phyloP scores from a whole-genome alignment of 2,888 invertebrate genomes.

The Lepidocyrtinus sp. region DNA sequence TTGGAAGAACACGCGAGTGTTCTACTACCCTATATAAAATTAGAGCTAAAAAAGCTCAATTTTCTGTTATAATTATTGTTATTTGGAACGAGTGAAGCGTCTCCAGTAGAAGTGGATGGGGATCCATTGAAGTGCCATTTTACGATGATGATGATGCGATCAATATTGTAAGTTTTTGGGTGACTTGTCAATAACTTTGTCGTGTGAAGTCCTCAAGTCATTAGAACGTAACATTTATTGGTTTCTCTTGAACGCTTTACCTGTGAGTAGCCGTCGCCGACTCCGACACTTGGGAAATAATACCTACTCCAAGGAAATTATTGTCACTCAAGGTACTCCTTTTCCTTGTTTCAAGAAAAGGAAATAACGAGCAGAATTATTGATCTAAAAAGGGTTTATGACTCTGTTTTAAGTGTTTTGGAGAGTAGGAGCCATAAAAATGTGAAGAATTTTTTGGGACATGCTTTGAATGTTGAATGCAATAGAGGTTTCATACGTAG shows the following conservation, averaged over 20 bases:
- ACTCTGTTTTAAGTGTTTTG: slow-evolving; percentile 13
- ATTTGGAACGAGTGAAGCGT: neutral
- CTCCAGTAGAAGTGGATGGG: neutral
- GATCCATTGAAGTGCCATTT: neutral
- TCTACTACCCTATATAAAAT: neutral
- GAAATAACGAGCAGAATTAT: neutral
- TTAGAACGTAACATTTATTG: slow-evolving; percentile 54
- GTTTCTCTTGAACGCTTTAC: slow-evolving; percentile 50
- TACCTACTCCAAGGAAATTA: too few relatives aligned
- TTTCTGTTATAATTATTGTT: neutral
- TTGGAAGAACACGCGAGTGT: slow-evolving; percentile 4
- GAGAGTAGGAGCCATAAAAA: slow-evolving; percentile 18
- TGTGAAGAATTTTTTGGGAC: slow-evolving; percentile 12
- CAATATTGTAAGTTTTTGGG: slow-evolving; percentile 12
- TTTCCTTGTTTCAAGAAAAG: slow-evolving; percentile 30
- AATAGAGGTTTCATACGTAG: neutral
- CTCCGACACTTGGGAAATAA: slow-evolving; percentile 16
- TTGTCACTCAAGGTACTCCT: slow-evolving; percentile 44
- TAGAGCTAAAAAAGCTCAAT: neutral
- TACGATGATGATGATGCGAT: slow-evolving; percentile 8
- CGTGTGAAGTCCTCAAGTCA: slow-evolving; percentile 33
- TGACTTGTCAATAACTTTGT: slow-evolving; percentile 21
- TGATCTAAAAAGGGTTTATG: neutral
- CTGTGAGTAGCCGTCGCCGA: slow-evolving; percentile 53
- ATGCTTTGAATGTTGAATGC: neutral